Conservation (phyloP, 2,113 vertebrate genomes). For the Labrus mixtus region DNA sequence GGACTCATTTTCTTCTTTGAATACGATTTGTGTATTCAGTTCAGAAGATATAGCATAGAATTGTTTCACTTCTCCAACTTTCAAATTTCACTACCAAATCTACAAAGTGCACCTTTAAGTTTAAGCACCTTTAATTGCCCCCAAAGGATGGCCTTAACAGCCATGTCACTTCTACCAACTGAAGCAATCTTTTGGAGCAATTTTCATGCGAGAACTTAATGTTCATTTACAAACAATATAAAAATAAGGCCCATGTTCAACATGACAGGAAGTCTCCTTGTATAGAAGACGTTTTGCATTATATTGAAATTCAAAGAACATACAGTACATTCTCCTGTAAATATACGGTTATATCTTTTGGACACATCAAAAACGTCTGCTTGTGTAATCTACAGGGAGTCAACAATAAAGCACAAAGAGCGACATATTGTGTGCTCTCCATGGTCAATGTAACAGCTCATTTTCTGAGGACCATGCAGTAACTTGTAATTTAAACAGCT, state of each 20-base stretch:
- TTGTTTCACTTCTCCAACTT: too few species aligned
- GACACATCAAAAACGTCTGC: slow-evolving; percentile 43
- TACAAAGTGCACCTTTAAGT: too few species aligned
- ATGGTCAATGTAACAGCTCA: slow-evolving; percentile 27
- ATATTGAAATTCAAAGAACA: slow-evolving; percentile 12
- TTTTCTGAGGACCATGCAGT: slow-evolving; percentile 29
- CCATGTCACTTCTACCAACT: background rate
- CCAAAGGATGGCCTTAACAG: background rate
- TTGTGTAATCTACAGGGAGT: background rate
- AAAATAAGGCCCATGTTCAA: background rate
- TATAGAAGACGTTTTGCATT: slow-evolving; percentile 12
- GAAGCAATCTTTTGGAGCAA: background rate
- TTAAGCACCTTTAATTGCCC: too few species aligned
- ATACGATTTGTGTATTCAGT: too few species aligned
- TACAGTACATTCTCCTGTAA: slow-evolving; percentile 1
- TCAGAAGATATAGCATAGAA: too few species aligned
- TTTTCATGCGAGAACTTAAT: background rate
- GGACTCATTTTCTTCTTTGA: too few species aligned
- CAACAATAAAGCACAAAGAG: background rate
- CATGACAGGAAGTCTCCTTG: background rate
- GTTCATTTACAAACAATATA: background rate
- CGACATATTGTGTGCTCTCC: slow-evolving; percentile 2
- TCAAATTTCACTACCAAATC: too few species aligned
- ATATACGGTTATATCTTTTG: slow-evolving; percentile 6
- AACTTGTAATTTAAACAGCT: slow-evolving; percentile 44